A percentile compares a stretch with the other conserved stretches of the same genome.
Conservation (phyloP, 1,140 invertebrate species). For the Brachionus asplanchnoidis region DNA sequence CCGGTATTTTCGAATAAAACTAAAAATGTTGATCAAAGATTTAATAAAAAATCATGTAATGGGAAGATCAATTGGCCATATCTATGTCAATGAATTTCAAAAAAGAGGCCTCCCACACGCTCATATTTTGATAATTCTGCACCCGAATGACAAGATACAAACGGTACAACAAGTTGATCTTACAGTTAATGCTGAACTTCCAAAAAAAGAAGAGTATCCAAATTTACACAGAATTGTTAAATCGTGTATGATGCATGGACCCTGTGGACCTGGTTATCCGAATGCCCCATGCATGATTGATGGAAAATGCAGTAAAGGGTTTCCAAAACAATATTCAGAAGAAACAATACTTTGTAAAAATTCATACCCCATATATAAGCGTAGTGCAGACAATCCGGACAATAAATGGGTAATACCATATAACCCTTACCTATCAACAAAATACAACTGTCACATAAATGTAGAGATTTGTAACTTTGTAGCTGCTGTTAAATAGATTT, state of each 20-base stretch:
- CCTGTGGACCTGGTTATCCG: no score
- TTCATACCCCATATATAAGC: constrained; percentile 43
- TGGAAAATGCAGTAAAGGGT: constrained; percentile 45
- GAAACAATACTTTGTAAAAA: constrained; percentile 41
- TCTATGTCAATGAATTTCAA: constrained; percentile 60
- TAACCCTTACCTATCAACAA: constrained; percentile 41
- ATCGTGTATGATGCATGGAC: constrained; percentile 45
- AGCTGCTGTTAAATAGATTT: constrained; percentile 49
- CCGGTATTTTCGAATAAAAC: constrained; percentile 59
- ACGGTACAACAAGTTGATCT: constrained; percentile 7
- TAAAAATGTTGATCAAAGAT: constrained; percentile 57
- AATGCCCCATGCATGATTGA: constrained; percentile 47
- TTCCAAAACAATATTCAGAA: constrained; percentile 42
- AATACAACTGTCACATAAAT: constrained; percentile 45
- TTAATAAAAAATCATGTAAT: constrained; percentile 51
- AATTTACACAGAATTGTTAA: constrained; percentile 43
- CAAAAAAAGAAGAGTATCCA: constrained; percentile 12
- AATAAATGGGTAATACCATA: constrained; percentile 43
- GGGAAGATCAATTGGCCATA: constrained; percentile 49
- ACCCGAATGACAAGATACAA: constrained; percentile 40
- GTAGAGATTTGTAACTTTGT: constrained; percentile 44
- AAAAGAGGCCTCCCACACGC: constrained; percentile 60
- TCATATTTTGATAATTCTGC: constrained; percentile 58
- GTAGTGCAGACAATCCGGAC: neutral
- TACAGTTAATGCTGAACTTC: constrained; percentile 44